A percentile compares a stretch with the other conserved stretches of the same genome.
Conservation (phyloP, 2,888 invertebrate genomes). For the Podabrus alpinus region DNA sequence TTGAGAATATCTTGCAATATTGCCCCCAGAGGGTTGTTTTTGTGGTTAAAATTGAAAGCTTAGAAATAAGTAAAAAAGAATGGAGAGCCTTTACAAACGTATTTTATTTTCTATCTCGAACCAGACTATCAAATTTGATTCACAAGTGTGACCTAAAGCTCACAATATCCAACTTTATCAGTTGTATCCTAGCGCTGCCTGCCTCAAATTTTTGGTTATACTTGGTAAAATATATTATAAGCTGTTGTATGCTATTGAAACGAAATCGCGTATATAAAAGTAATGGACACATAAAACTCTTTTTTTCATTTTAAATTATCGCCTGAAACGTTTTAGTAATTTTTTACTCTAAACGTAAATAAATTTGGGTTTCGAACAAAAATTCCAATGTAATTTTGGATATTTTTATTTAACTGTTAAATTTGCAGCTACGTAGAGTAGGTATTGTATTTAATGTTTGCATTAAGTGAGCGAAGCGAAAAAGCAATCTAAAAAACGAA, state of each 20-base stretch:
- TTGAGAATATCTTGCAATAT: not conserved
- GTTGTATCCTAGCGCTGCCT: constrained; percentile 24
- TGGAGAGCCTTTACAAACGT: constrained; percentile 26
- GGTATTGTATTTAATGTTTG: constrained; percentile 24
- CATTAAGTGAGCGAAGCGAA: constrained; percentile 17
- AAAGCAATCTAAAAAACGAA: constrained; percentile 26
- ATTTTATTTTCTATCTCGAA: constrained; percentile 37
- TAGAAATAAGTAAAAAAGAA: constrained; percentile 18
- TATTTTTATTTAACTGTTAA: not conserved
- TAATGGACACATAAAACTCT: not conserved
- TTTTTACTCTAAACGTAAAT: not conserved
- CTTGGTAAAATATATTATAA: constrained; percentile 31
- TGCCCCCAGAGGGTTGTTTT: not conserved
- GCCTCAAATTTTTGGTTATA: constrained; percentile 33
- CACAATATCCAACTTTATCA: constrained; percentile 32
- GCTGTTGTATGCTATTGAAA: constrained; percentile 32
- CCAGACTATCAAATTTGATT: constrained; percentile 35
- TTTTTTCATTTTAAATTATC: not conserved
- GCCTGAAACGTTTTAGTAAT: not conserved
- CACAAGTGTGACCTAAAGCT: constrained; percentile 35
- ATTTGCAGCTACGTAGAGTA: not conserved
- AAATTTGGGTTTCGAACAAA: not conserved
- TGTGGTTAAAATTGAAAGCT: constrained; percentile 15
- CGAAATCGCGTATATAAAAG: constrained; percentile 18
- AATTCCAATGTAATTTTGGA: not conserved